Evolutionary conservation across 2,797 vertebrate genomes (phyloP).

Genomic region (Lacerta bilineata): DNA sequence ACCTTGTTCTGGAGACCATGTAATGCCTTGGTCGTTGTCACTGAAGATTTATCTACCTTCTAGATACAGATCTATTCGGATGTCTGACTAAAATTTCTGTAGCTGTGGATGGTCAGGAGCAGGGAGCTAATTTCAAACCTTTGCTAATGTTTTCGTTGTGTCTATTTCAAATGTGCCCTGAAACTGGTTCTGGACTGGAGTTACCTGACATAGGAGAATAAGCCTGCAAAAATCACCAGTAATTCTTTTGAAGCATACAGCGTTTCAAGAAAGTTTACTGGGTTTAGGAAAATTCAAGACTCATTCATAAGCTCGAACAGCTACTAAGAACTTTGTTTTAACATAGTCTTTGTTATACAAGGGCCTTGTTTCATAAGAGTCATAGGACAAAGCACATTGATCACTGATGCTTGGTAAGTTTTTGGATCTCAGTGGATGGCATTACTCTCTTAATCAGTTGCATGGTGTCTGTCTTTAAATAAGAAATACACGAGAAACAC

Average conservation of each 20-base stretch:
- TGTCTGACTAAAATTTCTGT: constrained; percentile 78
- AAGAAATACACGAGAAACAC: neutral
- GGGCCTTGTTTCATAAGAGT: neutral
- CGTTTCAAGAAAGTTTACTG: constrained; percentile 22
- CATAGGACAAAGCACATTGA: constrained; percentile 20
- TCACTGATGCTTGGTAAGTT: constrained; percentile 16
- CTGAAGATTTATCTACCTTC: constrained; percentile 62
- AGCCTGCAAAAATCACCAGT: neutral
- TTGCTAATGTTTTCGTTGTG: constrained; percentile 22
- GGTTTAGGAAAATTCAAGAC: constrained; percentile 25
- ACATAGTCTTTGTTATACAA: constrained; percentile 39
- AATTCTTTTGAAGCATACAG: constrained; percentile 31
- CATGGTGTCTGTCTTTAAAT: neutral
- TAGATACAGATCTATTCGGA: constrained; percentile 70
- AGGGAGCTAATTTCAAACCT: constrained; percentile 37
- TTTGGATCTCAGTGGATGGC: constrained; percentile 27
- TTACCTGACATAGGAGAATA: constrained; percentile 21
- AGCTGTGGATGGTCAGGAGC: constrained; percentile 69
- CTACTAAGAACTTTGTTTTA: constrained; percentile 42
- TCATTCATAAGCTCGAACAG: constrained; percentile 10
- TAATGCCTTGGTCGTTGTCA: constrained; percentile 52
- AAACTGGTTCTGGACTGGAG: constrained; percentile 5
- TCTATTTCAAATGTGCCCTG: constrained; percentile 55
- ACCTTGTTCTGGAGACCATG: constrained; percentile 58
- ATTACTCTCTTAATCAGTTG: constrained; percentile 1